These are phyloP conservation scores for Thalassoma bifasciatum DNA, from an alignment of 2,113 vertebrate genomes.

Conservation along the genomic window DNA sequence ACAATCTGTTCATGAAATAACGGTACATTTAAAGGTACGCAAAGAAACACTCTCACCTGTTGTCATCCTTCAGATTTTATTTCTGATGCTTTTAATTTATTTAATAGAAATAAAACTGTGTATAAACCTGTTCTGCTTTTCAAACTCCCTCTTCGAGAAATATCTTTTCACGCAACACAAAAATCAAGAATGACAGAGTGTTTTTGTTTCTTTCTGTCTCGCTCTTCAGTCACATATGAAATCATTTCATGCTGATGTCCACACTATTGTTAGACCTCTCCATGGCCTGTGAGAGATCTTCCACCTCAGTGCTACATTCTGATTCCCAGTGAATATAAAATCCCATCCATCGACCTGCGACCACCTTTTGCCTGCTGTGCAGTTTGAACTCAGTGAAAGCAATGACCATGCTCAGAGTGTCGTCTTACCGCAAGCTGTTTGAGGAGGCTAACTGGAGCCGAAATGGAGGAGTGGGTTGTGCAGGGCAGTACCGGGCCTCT, in stretches of 20 bases:
- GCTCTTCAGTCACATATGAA: constrained; percentile 66
- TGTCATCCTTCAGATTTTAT: constrained; percentile 63
- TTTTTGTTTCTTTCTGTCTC: constrained; percentile 13
- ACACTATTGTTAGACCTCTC: constrained; percentile 67
- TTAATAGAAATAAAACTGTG: constrained; percentile 83
- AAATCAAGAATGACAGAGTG: not conserved
- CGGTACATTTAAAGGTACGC: constrained; percentile 70
- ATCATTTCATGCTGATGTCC: constrained; percentile 68
- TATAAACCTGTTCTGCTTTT: constrained; percentile 36
- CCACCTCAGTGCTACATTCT: constrained; percentile 77
- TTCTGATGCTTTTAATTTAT: constrained; percentile 85
- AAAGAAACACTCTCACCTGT: constrained; percentile 62
- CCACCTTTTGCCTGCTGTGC: constrained; percentile 35
- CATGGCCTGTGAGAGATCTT: constrained; percentile 53
- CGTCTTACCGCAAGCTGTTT: constrained; percentile 82
- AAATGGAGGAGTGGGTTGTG: constrained; percentile 59
- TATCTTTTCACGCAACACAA: not conserved
- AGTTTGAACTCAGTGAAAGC: constrained; percentile 5
- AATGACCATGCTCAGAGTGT: constrained; percentile 81
- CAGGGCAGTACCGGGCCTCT: constrained; percentile 48
- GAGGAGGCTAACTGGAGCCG: constrained; percentile 69
- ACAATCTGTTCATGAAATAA: constrained; percentile 50
- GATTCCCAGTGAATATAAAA: constrained; percentile 66
- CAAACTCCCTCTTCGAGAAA: not conserved
- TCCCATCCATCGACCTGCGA: constrained; percentile 1